Evolutionary conservation across 1,140 invertebrate genomes (phyloP).

Genomic region (Alviniconcha marisindica): DNA sequence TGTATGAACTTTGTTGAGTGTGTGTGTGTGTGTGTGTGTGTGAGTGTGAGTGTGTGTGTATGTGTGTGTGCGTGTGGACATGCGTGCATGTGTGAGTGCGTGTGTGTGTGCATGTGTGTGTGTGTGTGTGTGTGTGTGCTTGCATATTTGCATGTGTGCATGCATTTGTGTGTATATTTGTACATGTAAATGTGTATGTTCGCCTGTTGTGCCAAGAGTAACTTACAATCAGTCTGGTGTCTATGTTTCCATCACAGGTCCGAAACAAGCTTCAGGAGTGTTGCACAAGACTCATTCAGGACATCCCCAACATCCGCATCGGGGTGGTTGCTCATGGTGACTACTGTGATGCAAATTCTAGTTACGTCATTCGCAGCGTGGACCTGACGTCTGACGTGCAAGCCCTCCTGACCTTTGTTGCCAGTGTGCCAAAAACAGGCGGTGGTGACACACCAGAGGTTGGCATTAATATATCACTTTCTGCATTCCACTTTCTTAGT

Average conservation of each 20-base stretch:
- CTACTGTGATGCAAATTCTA: constrained; percentile 62
- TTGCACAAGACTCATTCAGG: constrained; percentile 61
- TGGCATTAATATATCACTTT: too few species aligned
- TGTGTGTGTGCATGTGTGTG: neutral
- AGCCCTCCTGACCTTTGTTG: constrained; percentile 59
- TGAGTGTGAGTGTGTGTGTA: constrained; percentile 17
- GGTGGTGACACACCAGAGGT: constrained; percentile 71
- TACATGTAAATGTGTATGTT: too few species aligned
- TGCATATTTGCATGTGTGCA: too few species aligned
- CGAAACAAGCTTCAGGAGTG: constrained; percentile 61
- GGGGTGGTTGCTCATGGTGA: constrained; percentile 71
- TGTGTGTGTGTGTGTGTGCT: too few species aligned
- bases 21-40: neutral
- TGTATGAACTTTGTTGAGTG: too few species aligned
- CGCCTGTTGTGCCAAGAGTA: too few species aligned
- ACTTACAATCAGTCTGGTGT: too few species aligned
- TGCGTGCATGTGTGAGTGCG: neutral
- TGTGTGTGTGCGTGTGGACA: neutral
- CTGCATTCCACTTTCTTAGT: neutral
- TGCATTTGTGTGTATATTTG: neutral
- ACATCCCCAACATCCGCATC: constrained; percentile 70
- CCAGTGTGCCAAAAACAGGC: constrained; percentile 53
- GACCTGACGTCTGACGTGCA: constrained; percentile 69
- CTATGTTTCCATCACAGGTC: constrained; percentile 64
- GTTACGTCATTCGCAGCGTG: constrained; percentile 57